Percentiles rank a stretch among this genome's conserved stretches.
phyloP scores from a whole-genome alignment of 2,888 invertebrate genomes.

The Rhogogaster chlorosoma region DNA sequence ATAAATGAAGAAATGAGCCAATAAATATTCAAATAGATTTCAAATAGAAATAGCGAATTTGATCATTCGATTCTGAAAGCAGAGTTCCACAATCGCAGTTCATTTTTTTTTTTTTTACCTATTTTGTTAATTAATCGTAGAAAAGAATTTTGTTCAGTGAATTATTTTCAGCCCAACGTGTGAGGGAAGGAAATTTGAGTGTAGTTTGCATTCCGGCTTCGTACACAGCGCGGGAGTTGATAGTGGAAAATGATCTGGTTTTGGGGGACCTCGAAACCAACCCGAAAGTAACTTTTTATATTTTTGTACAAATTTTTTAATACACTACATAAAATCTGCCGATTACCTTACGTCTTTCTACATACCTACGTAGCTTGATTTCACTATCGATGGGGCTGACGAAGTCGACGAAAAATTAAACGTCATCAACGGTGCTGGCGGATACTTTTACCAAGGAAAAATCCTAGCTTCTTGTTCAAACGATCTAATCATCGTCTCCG shows the following conservation, averaged over 20 bases:
- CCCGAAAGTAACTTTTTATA: slow-evolving; percentile 80
- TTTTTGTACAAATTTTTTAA: neutral
- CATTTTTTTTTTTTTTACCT: too few relatives aligned
- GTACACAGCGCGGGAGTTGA: slow-evolving; percentile 95
- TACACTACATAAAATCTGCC: neutral
- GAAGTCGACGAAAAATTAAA: slow-evolving; percentile 94
- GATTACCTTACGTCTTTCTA: slow-evolving; percentile 48
- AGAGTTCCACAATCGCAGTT: too few relatives aligned
- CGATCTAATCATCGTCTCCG: slow-evolving; percentile 93
- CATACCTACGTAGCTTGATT: slow-evolving; percentile 87
- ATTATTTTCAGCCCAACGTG: slow-evolving; percentile 82
- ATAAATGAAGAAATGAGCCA: slow-evolving; percentile 6
- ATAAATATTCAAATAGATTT: too few relatives aligned
- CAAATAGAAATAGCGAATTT: too few relatives aligned
- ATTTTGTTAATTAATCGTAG: too few relatives aligned
- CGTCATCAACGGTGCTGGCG: slow-evolving; percentile 98
- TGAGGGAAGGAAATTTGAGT: slow-evolving; percentile 86
- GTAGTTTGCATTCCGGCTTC: slow-evolving; percentile 95
- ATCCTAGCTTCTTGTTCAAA: slow-evolving; percentile 96
- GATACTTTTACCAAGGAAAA: slow-evolving; percentile 98
- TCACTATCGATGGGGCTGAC: slow-evolving; percentile 98
- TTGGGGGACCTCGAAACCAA: slow-evolving; percentile 92
- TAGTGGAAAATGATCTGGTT: slow-evolving; percentile 87
- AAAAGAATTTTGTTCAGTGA: too few relatives aligned
- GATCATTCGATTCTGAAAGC: too few relatives aligned